A percentile compares a stretch with the other conserved stretches of the same genome.
Conservation (phyloP, 1,140 invertebrate genomes). For the Halesus radiatus region DNA sequence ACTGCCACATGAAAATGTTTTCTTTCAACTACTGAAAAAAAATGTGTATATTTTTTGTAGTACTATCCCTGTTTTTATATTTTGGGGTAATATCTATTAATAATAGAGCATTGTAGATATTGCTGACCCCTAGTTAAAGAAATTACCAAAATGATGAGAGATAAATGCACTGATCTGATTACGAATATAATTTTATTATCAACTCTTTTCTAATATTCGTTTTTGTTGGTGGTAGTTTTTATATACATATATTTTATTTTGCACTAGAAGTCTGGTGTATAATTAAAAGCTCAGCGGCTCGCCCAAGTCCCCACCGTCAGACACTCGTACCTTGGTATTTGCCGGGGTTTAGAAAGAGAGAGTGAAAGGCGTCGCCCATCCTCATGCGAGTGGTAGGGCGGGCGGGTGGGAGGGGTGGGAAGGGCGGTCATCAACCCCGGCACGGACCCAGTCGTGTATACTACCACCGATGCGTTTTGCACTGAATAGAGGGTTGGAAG, state of each 20-base stretch:
- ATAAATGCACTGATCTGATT: no score
- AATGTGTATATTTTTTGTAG: no score
- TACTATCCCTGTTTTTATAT: no score
- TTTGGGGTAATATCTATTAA: no score
- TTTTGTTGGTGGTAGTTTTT: not conserved
- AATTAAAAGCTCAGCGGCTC: not conserved
- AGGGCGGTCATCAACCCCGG: slow-evolving; percentile 49
- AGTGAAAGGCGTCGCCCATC: slow-evolving; percentile 47
- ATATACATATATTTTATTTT: not conserved
- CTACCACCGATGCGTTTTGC: not conserved
- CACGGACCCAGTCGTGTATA: slow-evolving; percentile 45
- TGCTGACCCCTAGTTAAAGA: no score
- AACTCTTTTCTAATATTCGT: no score
- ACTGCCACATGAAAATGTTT: no score
- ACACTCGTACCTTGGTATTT: not conserved
- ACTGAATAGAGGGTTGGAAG: not conserved
- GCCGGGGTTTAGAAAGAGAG: slow-evolving; percentile 55
- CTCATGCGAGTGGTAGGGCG: not conserved
- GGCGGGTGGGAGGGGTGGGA: slow-evolving; percentile 12
- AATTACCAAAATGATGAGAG: no score
- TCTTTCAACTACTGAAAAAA: no score
- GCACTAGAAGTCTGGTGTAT: no score
- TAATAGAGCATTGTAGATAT: no score
- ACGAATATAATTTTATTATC: no score
- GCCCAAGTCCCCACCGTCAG: not conserved